These are phyloP conservation scores for Leuciscus waleckii DNA, from an alignment of 2,797 vertebrate species.

Conservation along the genomic window DNA sequence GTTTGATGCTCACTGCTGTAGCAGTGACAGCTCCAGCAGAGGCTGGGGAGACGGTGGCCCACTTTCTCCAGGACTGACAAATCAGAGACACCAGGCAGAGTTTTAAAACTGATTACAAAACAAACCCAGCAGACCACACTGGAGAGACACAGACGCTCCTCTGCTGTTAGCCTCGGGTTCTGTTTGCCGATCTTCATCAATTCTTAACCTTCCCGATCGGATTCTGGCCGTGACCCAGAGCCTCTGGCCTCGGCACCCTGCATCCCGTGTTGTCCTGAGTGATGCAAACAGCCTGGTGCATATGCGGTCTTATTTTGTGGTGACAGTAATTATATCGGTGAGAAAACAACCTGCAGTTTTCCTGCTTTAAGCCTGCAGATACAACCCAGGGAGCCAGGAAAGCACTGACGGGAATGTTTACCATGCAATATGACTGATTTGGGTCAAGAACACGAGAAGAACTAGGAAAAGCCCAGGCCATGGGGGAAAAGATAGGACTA, in stretches of 20 bases:
- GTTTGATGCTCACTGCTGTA: slow-evolving; percentile 12
- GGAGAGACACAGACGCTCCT: slow-evolving; percentile 23
- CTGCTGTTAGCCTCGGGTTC: slow-evolving; percentile 24
- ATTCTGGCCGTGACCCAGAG: slow-evolving; percentile 27
- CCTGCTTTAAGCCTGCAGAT: slow-evolving; percentile 24
- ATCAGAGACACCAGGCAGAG: slow-evolving; percentile 36
- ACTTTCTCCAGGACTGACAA: slow-evolving; percentile 49
- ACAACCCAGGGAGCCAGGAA: slow-evolving; percentile 36
- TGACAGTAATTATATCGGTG: slow-evolving; percentile 45
- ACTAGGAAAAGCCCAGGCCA: slow-evolving; percentile 39
- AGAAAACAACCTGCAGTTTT: slow-evolving; percentile 38
- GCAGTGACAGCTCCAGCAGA: slow-evolving; percentile 46
- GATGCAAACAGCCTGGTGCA: slow-evolving; percentile 39
- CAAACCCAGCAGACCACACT: slow-evolving; percentile 29
- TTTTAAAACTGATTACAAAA: slow-evolving; percentile 35
- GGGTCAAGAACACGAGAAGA: slow-evolving; percentile 49
- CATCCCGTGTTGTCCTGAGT: slow-evolving; percentile 34
- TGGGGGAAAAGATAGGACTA: neutral
- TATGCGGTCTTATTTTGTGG: slow-evolving; percentile 38
- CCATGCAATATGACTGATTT: slow-evolving; percentile 53
- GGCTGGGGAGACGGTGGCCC: slow-evolving; percentile 49
- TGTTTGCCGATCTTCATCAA: slow-evolving; percentile 38
- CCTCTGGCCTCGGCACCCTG: slow-evolving; percentile 26
- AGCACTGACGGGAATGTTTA: slow-evolving; percentile 32
- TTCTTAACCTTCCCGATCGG: slow-evolving; percentile 48